These are phyloP conservation scores for Drosophila nr. perissopoda DNA, from an alignment of 2,888 invertebrate species.

Conservation along the genomic window DNA sequence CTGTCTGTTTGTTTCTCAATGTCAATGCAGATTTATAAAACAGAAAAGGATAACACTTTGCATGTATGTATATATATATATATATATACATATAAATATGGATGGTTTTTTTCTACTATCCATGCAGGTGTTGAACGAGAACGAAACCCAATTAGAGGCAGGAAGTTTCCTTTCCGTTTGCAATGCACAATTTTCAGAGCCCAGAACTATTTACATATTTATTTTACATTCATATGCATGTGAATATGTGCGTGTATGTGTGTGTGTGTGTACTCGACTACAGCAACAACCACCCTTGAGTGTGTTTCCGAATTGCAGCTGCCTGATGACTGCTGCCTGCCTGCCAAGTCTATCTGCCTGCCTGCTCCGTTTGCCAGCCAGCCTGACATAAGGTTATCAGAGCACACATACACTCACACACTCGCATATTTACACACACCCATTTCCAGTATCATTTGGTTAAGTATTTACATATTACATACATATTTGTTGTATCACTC, in stretches of 20 bases:
- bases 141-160: constrained; percentile 41
- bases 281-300: constrained; percentile 45
- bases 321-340: constrained; percentile 35
- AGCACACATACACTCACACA: constrained; percentile 22
- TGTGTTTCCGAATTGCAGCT: constrained; percentile 50
- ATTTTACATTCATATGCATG: constrained; percentile 2
- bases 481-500: neutral
- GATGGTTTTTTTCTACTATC: neutral
- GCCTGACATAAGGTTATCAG: constrained; percentile 67
- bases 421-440: constrained; percentile 3
- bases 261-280: neutral
- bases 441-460: constrained; percentile 1
- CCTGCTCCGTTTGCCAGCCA: constrained; percentile 20
- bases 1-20: neutral
- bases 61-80: neutral
- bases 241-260: neutral
- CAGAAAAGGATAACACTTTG: neutral
- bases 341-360: constrained; percentile 17
- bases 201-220: constrained; percentile 17
- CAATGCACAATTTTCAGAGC: constrained; percentile 33
- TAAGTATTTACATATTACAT: constrained; percentile 6
- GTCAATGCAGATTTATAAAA: neutral
- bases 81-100: neutral
- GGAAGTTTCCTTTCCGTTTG: constrained; percentile 60
- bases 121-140: constrained; percentile 20